Evolutionary conservation across 2,113 vertebrate genomes (phyloP).

Genomic region (Theropithecus gelada): DNA sequence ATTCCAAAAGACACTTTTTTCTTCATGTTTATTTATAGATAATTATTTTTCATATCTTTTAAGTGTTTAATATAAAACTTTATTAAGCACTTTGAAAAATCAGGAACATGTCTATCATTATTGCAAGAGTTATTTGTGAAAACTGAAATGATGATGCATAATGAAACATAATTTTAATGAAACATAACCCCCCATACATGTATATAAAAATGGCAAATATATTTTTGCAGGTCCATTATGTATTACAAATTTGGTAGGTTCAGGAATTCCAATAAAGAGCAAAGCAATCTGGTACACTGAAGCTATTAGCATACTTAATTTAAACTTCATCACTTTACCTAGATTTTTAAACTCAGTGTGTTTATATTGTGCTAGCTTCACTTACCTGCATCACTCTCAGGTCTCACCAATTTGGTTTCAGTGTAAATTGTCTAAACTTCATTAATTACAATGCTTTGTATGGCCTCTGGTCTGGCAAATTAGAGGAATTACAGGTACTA

Average conservation of each 20-base stretch:
- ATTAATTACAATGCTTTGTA: not conserved
- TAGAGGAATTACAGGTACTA: not conserved
- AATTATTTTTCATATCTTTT: conserved; percentile 67
- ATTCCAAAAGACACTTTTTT: conserved; percentile 85
- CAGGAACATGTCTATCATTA: not conserved
- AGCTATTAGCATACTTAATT: not conserved
- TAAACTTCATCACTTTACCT: not conserved
- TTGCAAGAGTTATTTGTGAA: not conserved
- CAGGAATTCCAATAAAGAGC: not conserved
- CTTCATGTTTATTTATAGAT: conserved; percentile 45
- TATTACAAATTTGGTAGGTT: not conserved
- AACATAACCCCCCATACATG: not conserved
- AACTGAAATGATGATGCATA: not conserved
- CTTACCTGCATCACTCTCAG: not conserved
- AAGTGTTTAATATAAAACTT: conserved; percentile 61
- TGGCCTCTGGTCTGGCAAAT: not conserved
- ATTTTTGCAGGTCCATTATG: not conserved
- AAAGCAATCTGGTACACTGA: not conserved
- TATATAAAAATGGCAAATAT: not conserved
- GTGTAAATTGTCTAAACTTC: not conserved
- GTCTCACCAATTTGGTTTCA: not conserved
- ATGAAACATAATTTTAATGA: not conserved
- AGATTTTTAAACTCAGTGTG: not conserved
- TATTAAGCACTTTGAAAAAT: not conserved
- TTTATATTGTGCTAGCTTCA: not conserved